Percentiles rank a stretch among this genome's conserved stretches.
Evolutionary conservation across 2,113 vertebrate species (phyloP).

Genomic region (Pitta sordida): DNA sequence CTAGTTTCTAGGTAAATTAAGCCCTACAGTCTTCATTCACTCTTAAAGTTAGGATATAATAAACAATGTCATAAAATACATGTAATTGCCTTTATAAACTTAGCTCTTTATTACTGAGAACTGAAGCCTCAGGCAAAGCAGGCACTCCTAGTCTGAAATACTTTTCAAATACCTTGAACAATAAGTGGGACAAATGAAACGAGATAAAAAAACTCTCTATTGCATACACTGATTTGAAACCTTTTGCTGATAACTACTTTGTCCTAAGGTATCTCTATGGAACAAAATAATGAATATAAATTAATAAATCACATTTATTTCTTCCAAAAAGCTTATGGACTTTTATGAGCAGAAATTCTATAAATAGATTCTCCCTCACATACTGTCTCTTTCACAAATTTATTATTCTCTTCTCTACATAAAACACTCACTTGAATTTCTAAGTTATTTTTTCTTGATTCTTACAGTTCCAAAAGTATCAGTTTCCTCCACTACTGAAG

Average conservation of each 20-base stretch:
- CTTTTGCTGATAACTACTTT: background rate
- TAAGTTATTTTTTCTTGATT: background rate
- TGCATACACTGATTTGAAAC: background rate
- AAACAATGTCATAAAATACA: background rate
- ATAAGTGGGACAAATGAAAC: background rate
- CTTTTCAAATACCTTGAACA: background rate
- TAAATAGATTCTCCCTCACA: background rate
- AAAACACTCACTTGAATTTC: background rate
- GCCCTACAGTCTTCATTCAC: background rate
- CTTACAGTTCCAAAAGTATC: background rate
- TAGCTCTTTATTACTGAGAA: background rate
- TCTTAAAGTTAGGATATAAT: background rate
- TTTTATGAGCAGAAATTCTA: background rate
- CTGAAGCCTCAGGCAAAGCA: background rate
- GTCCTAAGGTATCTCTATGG: background rate
- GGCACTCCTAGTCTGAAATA: background rate
- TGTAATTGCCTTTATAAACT: background rate
- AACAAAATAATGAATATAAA: background rate
- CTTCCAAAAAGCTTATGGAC: background rate
- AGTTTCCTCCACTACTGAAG: background rate
- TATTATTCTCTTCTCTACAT: background rate
- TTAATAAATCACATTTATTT: background rate
- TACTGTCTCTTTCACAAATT: background rate
- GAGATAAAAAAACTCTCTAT: background rate
- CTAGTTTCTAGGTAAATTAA: background rate